Evolutionary conservation across 1,140 invertebrate species (phyloP), one percentile per base, ranked within the genome.

Genomic region (Neoseiulus cucumeris): DNA sequence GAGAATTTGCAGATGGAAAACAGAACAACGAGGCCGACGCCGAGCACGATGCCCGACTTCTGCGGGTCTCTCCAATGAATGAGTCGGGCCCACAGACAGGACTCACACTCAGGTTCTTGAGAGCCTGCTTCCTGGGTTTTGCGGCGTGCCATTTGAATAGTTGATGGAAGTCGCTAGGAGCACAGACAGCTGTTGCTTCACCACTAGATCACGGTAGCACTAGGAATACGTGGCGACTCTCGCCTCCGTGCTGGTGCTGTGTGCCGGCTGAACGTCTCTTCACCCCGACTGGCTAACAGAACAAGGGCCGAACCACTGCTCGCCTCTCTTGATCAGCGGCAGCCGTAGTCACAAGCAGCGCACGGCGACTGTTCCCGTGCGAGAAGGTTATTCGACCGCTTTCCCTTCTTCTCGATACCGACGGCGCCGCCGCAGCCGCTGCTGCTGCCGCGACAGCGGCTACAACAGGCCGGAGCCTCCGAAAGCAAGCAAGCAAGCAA

Each of bases 11-110:
- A 85, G 76, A 97, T 82, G 69, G 91, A 90, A 74, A 97, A 79
- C 68, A 97, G 84, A 69, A 92, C 82, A 70, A 85, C 81, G 69
- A 97, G 80, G 68, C 87, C 83, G 69, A 82, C 82, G 72, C 87
- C 90, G 76, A 96, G 91, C 44, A 91, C 90, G 72, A 87, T 83
- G 66, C 89, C 92, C 66, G 89, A 91, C 76, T 89, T 90, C 78
- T 89, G 91, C 66, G 90, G 86, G 80, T 91, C 87, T 70, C 90
- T 82, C 93, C 93, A 98, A 79, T 97, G 95, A 74, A 98, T 25
- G 22, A 59, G 51, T 17, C 51, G 51, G 14, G 25, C 14, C 25
- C 51, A 59, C 4, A 20, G 17, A 33, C 51, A 59, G 25, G 51
- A 59, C 51, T 59, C 51, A 20, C 51, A 59, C 51, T 59, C 51